Evolutionary conservation across 30 jellyfish, hydroid and myxozoan species (phyloP), one percentile per base, ranked within the genome.

Genomic region (Calvadosia cruxmelitensis): DNA sequence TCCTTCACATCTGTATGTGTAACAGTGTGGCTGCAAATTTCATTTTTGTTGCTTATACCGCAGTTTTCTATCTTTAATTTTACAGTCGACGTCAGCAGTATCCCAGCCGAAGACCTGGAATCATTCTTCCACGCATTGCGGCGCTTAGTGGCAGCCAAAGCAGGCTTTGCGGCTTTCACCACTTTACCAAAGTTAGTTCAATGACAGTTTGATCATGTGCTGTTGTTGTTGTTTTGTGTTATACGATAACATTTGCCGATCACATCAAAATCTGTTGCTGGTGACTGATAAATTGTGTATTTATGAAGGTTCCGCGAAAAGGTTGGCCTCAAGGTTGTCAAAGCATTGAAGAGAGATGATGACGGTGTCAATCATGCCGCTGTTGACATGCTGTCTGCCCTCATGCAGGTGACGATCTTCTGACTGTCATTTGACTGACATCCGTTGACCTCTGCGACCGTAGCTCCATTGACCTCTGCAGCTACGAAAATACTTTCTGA

Each of bases 331-430:
- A 86, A 86, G 63, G 78, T 86, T 20, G 96, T 86, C 35, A 86
- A 86, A 65, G 93, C 96, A 0, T 62, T 86, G 77, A 86, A 86
- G 65, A 75, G 96, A 50, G 87, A 74, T 5, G 94, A 86, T 52
- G 96, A 86, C 74, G 96, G 96, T 32, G 96, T 86, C 30, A 86
- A 93, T 0, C 96, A 86, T 86, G 96, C 96, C 0, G 96, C 96
- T n/a, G 49, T 86, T 64, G 96, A 86, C 33, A 86, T 86, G 96
- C 86, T 86, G n/a, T 79, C 96, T 13, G 96, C 96, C 16, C 57
- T 86, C 12, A 86, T 86, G 96, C 96, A 86, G 94, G 96, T 86
- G 3, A 3, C 35, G 66, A 7, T 32, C n/a, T n/a, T n/a, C n/a
- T n/a, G n/a, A n/a, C n/a, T n/a, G n/a, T n/a, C n/a, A n/a, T n/a